Evolutionary conservation across 2,797 vertebrate species (phyloP).

Genomic region (Dicrostonyx torquatus): DNA sequence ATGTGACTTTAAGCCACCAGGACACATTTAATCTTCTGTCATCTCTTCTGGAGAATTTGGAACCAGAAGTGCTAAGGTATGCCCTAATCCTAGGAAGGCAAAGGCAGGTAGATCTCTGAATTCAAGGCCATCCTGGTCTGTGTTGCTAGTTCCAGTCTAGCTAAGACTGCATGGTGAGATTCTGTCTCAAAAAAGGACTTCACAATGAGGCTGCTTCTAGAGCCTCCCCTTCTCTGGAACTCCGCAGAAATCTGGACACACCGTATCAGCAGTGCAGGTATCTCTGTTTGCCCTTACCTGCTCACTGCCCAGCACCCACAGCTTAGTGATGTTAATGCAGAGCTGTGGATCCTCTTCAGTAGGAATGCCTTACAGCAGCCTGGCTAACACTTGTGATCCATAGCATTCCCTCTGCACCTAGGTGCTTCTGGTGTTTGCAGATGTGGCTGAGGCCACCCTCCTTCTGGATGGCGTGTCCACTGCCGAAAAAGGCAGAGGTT

Average conservation of each 20-base stretch:
- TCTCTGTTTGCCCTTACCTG: slow-evolving; percentile 90
- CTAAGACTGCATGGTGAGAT: background rate
- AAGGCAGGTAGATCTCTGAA: background rate
- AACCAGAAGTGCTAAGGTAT: background rate
- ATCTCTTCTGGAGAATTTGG: background rate
- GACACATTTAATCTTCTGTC: background rate
- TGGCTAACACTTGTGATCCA: slow-evolving; percentile 69
- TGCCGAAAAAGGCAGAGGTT: background rate
- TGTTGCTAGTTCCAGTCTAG: too few species aligned
- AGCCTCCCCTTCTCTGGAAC: background rate
- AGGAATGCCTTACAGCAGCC: slow-evolving; percentile 95
- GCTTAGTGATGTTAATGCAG: slow-evolving; percentile 93
- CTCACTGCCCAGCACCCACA: slow-evolving; percentile 94
- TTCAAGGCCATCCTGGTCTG: background rate
- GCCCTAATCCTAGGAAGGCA: background rate
- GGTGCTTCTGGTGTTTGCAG: background rate
- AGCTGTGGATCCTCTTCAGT: slow-evolving; percentile 91
- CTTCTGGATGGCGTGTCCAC: background rate
- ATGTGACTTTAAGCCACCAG: background rate
- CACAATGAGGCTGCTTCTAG: background rate
- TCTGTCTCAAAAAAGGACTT: background rate
- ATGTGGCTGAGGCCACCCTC: background rate
- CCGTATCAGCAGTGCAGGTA: background rate
- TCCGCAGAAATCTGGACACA: slow-evolving; percentile 82
- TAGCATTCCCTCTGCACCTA: background rate